Evolutionary conservation across 1,140 invertebrate genomes (phyloP).

Genomic region (Bombus soroeensis): DNA sequence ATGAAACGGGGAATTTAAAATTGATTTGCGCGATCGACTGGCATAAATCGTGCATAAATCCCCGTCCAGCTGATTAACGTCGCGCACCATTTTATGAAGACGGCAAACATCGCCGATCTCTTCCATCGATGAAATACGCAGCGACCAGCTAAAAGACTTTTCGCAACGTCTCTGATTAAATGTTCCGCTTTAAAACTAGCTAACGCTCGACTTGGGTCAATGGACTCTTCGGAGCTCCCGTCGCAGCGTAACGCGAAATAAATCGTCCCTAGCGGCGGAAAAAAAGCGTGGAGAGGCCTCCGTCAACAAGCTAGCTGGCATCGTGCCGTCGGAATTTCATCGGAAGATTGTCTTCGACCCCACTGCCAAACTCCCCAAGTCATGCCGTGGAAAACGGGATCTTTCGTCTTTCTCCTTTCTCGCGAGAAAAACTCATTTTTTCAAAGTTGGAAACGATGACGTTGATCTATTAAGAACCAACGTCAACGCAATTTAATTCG

Average conservation of each 20-base stretch:
- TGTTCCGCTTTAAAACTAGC: not conserved
- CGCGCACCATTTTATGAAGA: not conserved
- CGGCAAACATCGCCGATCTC: not conserved
- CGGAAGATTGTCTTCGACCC: slow-evolving; percentile 42
- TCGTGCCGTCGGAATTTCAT: slow-evolving; percentile 38
- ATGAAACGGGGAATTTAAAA: not conserved
- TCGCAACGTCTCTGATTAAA: not conserved
- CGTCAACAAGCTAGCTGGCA: slow-evolving; percentile 53
- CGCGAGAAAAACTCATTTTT: slow-evolving; percentile 28
- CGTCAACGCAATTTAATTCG: no score
- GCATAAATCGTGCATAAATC: not conserved
- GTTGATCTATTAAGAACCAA: not conserved
- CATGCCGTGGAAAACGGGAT: slow-evolving; percentile 32
- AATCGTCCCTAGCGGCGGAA: slow-evolving; percentile 15
- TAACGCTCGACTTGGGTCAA: not conserved
- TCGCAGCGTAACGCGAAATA: slow-evolving; percentile 32
- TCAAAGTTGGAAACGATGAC: not conserved
- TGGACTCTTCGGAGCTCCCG: not conserved
- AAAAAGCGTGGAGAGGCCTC: slow-evolving; percentile 8
- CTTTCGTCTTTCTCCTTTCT: not conserved
- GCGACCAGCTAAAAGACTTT: not conserved
- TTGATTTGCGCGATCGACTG: not conserved
- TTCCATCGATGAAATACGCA: not conserved
- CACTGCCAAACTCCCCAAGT: slow-evolving; percentile 43
- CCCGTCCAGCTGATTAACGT: not conserved